Evolutionary conservation across 2,797 vertebrate genomes (phyloP).

Genomic region (Etheostoma perlongum): DNA sequence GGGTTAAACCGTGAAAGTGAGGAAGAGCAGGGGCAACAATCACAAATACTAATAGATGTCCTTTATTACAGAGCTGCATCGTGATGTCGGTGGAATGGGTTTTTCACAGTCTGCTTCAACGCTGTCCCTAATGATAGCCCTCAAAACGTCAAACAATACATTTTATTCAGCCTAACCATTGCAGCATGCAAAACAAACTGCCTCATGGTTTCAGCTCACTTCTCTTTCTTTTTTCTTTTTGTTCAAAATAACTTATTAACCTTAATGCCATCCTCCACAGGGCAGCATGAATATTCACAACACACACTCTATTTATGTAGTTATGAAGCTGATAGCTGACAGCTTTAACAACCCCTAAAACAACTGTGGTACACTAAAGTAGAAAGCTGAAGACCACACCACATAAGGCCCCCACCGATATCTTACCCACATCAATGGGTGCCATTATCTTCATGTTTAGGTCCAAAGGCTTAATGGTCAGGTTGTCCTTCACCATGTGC

Average conservation of each 20-base stretch:
- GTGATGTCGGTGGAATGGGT: conserved; percentile 4
- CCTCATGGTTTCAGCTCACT: neutral
- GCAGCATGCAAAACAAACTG: neutral
- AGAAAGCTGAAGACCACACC: conserved; percentile 27
- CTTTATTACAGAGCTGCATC: conserved; percentile 21
- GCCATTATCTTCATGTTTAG: conserved; percentile 58
- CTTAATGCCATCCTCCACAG: conserved; percentile 18
- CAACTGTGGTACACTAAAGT: conserved; percentile 3
- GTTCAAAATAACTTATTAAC: conserved; percentile 40
- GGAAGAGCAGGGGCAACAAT: conserved; percentile 3
- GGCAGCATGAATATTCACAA: conserved; percentile 34
- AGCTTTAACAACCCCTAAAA: conserved; percentile 20
- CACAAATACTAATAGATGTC: conserved; percentile 35
- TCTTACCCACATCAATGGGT: conserved; percentile 55
- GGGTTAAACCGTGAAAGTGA: conserved; percentile 30
- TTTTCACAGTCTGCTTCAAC: conserved; percentile 7
- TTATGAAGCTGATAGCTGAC: conserved; percentile 20
- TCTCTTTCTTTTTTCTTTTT: neutral
- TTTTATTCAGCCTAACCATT: conserved; percentile 11
- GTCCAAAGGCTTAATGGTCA: conserved; percentile 64
- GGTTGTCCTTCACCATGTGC: conserved; percentile 66
- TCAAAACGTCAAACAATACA: conserved; percentile 16
- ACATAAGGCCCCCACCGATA: conserved; percentile 31
- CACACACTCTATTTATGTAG: conserved; percentile 42
- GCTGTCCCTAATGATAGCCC: neutral